These are phyloP conservation scores for Hydropsyche betteni DNA, from an alignment of 2,888 invertebrate species.

Conservation along the genomic window DNA sequence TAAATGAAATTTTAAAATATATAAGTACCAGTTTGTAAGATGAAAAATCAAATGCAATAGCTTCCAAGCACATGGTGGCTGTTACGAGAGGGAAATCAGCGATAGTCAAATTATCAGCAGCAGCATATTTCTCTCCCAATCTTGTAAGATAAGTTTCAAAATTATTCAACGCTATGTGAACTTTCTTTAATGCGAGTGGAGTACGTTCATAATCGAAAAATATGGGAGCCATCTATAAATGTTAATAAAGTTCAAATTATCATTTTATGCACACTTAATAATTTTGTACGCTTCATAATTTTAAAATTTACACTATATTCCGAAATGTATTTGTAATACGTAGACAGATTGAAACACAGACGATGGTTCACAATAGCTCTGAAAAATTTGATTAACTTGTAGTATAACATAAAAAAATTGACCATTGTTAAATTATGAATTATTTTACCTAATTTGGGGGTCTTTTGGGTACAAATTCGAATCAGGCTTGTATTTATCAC, in stretches of 20 bases:
- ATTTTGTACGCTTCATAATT: neutral
- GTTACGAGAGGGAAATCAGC: conserved; percentile 79
- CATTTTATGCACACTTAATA: too few relatives aligned
- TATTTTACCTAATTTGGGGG: conserved; percentile 62
- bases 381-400: conserved; percentile 51
- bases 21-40: conserved; percentile 66
- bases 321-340: conserved; percentile 76
- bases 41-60: conserved; percentile 72
- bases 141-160: conserved; percentile 74
- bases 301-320: conserved; percentile 64
- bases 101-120: conserved; percentile 75
- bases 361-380: conserved; percentile 83
- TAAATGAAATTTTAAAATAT: neutral
- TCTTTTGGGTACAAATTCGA: conserved; percentile 77
- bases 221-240: conserved; percentile 75
- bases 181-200: conserved; percentile 73
- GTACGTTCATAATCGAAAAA: conserved; percentile 79
- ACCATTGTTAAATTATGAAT: neutral
- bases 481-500: conserved; percentile 76
- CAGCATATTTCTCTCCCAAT: conserved; percentile 71
- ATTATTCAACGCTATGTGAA: conserved; percentile 71
- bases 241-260: too few relatives aligned
- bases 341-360: conserved; percentile 79
- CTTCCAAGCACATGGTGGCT: conserved; percentile 78
- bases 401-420: neutral